Evolutionary conservation across 2,797 vertebrate genomes (phyloP).

Genomic region (Acanthornis magna): DNA sequence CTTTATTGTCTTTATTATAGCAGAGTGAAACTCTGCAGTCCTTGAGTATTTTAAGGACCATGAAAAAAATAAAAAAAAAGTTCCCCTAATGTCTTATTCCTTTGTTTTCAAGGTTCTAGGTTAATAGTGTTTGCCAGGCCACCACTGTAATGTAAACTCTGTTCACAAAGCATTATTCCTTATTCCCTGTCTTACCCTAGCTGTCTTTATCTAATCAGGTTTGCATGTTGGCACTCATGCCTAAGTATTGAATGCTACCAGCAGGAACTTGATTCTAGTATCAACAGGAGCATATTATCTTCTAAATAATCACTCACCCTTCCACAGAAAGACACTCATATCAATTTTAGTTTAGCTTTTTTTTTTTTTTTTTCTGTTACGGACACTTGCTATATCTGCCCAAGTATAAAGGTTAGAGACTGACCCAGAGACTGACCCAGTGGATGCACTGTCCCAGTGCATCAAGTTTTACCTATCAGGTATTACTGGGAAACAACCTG

Average conservation of each 20-base stretch:
- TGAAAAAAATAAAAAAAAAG: neutral
- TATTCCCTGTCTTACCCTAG: neutral
- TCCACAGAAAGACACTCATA: neutral
- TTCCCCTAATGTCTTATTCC: neutral
- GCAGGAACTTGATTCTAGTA: neutral
- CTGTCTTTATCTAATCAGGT: neutral
- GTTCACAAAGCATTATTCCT: neutral
- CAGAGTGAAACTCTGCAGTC: neutral
- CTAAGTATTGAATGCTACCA: neutral
- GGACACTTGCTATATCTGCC: neutral
- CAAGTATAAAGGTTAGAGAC: neutral
- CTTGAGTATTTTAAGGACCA: neutral
- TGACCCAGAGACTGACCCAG: neutral
- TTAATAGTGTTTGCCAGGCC: neutral
- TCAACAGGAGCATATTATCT: neutral
- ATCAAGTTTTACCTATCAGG: neutral
- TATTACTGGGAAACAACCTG: neutral
- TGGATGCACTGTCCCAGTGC: neutral
- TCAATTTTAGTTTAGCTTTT: neutral
- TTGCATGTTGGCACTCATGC: neutral
- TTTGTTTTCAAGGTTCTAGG: neutral
- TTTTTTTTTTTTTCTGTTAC: neutral
- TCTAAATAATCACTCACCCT: neutral
- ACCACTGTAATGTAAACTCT: neutral
- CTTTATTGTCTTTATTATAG: neutral